A percentile compares a stretch with the other conserved stretches of the same genome.
Conservation (phyloP, 1,140 invertebrate genomes). For the Drosophila saltans region DNA sequence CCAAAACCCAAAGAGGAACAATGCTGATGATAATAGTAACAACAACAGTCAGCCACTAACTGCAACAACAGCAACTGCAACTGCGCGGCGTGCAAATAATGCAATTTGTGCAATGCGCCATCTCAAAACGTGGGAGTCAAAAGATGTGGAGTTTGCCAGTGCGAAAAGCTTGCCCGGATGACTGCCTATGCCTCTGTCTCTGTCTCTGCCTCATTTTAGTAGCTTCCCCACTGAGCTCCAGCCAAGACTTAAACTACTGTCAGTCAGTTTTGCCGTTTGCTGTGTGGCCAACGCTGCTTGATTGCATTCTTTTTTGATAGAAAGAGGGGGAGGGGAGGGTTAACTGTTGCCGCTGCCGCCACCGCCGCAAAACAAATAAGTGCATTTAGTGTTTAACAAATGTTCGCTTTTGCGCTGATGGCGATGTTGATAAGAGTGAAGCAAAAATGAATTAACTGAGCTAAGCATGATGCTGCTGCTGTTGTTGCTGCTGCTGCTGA, state of each 20-base stretch:
- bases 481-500: slow-evolving; percentile 6
- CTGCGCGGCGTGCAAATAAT: slow-evolving; percentile 78
- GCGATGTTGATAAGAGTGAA: slow-evolving; percentile 72
- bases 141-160: slow-evolving; percentile 37
- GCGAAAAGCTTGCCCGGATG: slow-evolving; percentile 21
- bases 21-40: slow-evolving; percentile 79
- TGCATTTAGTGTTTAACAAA: slow-evolving; percentile 83
- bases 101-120: slow-evolving; percentile 80
- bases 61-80: slow-evolving; percentile 52
- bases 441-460: slow-evolving; percentile 70
- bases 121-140: slow-evolving; percentile 74
- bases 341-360: slow-evolving; percentile 29
- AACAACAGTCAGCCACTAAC: slow-evolving; percentile 53
- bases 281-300: slow-evolving; percentile 67
- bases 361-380: slow-evolving; percentile 78
- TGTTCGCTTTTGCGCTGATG: slow-evolving; percentile 77
- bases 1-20: slow-evolving; percentile 71
- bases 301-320: slow-evolving; percentile 61
- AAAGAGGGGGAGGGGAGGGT: not conserved
- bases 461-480: slow-evolving; percentile 43
- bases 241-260: slow-evolving; percentile 57
- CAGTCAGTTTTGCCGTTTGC: slow-evolving; percentile 56
- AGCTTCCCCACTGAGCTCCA: slow-evolving; percentile 71
- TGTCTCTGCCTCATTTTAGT: slow-evolving; percentile 67
- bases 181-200: slow-evolving; percentile 33